These are phyloP conservation scores for Rhinoraja longicauda DNA, from an alignment of 2,797 vertebrate species.

Conservation along the genomic window DNA sequence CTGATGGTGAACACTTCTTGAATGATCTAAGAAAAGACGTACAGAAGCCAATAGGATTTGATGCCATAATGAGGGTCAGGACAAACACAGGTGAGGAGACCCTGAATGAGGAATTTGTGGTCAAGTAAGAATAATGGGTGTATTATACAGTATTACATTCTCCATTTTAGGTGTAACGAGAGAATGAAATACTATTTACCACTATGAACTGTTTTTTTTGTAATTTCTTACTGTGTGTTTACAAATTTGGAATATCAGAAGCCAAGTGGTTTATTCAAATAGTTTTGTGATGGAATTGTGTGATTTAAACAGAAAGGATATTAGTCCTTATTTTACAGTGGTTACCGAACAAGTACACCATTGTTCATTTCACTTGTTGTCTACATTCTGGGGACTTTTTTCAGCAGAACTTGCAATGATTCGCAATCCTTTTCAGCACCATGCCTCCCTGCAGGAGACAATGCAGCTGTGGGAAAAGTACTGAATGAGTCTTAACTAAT, in stretches of 20 bases:
- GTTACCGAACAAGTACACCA: background rate
- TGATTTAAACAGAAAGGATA: background rate
- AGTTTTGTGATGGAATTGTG: background rate
- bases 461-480: background rate
- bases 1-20: conserved; percentile 77
- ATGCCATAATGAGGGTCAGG: conserved; percentile 88
- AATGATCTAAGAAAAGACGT: conserved; percentile 78
- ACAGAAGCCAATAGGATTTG: conserved; percentile 79
- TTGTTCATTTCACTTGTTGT: background rate
- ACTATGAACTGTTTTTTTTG: background rate
- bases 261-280: background rate
- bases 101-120: background rate
- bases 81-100: conserved; percentile 82
- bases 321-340: background rate
- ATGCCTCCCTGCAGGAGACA: background rate
- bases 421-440: background rate
- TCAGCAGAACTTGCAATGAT: background rate
- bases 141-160: background rate
- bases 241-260: background rate
- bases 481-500: background rate
- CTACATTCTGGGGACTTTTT: background rate
- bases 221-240: background rate
- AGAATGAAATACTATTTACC: background rate
- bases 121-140: background rate
- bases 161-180: background rate